Evolutionary conservation across 2,888 invertebrate species (phyloP), one percentile per base, ranked within the genome.

Genomic region (Magallana nippona): DNA sequence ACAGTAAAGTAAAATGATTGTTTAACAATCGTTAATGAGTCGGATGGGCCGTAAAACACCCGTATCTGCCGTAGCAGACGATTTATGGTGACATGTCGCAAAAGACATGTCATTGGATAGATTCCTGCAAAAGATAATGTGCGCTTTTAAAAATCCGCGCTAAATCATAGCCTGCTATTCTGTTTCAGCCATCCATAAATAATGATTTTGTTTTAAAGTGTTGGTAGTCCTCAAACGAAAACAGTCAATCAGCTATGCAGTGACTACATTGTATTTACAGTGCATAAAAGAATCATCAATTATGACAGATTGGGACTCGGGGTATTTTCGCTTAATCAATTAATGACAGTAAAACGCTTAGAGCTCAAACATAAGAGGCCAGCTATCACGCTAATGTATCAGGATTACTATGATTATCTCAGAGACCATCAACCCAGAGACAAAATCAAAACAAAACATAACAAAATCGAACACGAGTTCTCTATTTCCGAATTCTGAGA

Each of bases 1-100:
- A 71, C 71, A 27, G 71, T 22, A 71, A 71, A 71, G 71, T 71
- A 71, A 71, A 71, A 71, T 71, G 71, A 71, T 71, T 71, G 71
- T 71, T 71, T 22, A 71, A 71, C 71, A 71, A 71, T 71, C 71
- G 71, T 71, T 71, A 71, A 71, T 71, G 71, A 71, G 71, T 71
- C 32, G 71, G 71, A 71, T 71, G 71, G 71, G 71, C 32, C 71
- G 71, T 71, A 71, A 71, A 71, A 71, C 71, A 71, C 71, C 71
- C 71, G 71, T 71, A 71, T 71, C 71, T 71, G 71, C 32, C 71
- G 71, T 13, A 22, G 22, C 11, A 71, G 71, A 71, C 71, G 71
- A 71, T 71, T 71, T 71, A 71, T 71, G 71, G 71, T 71, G 71
- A 71, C 71, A 71, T 71, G 71, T 71, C 71, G 71, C 32, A 71